A percentile compares a stretch with the other conserved stretches of the same genome.
phyloP scores from a whole-genome alignment of 2,113 vertebrate genomes.

The Semnornis frantzii region DNA sequence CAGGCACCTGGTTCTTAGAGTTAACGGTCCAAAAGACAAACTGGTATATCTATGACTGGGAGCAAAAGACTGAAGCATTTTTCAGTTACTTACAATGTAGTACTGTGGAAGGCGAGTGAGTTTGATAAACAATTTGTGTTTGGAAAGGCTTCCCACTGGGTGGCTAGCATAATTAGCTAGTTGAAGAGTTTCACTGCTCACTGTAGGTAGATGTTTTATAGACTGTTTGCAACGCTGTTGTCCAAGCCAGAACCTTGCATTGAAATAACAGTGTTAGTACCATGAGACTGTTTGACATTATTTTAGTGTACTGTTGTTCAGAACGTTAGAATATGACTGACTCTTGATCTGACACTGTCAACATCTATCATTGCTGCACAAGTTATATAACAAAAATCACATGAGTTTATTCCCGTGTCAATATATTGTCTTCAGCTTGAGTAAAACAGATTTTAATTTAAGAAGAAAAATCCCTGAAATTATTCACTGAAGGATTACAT shows the following conservation, averaged over 20 bases:
- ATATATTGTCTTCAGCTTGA: neutral
- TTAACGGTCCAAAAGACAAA: neutral
- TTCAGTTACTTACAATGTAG: slow-evolving; percentile 90
- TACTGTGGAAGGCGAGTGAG: slow-evolving; percentile 96
- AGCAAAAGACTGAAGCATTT: neutral
- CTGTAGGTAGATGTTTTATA: slow-evolving; percentile 97
- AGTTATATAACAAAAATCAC: neutral
- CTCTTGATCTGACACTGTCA: neutral
- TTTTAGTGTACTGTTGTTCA: neutral
- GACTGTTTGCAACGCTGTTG: slow-evolving; percentile 96
- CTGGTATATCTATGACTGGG: neutral
- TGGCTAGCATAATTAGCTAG: slow-evolving; percentile 91
- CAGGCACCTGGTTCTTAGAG: neutral
- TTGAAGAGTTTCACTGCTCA: slow-evolving; percentile 90
- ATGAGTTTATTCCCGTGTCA: neutral
- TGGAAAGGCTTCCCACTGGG: slow-evolving; percentile 90
- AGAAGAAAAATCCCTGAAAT: neutral
- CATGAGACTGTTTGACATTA: neutral
- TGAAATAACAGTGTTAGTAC: slow-evolving; percentile 60
- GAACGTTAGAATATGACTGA: neutral
- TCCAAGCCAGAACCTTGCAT: slow-evolving; percentile 95
- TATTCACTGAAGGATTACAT: neutral
- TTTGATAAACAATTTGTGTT: slow-evolving; percentile 94
- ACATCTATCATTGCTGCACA: neutral
- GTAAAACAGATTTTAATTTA: neutral